Evolutionary conservation across 2,113 vertebrate genomes (phyloP), one percentile per base, ranked within the genome.

Genomic region (Dicrurus megarhynchus): DNA sequence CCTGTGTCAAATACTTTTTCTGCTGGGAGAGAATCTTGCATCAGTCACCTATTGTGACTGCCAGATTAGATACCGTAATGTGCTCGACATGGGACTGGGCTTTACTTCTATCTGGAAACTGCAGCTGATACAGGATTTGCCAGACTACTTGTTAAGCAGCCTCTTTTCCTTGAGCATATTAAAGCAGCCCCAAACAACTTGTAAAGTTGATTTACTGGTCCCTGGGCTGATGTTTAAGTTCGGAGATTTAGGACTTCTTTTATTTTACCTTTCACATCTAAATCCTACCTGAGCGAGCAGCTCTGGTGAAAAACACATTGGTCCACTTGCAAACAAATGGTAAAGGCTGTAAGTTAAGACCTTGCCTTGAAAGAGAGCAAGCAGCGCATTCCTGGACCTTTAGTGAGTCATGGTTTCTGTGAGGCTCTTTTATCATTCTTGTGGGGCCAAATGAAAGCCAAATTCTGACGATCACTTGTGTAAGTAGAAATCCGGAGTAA

Each of bases 1-100:
- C 79, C 92, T 49, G 37, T 91, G 93, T 96, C 96, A 97, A 94
- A 96, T 75, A 95, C 93, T 95, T 96, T 96, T 96, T 96, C 95
- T 93, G 73, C 79, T 2, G 1, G 88, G 53, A 93, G 71, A 80
- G 83, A 94, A 96, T 95, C 92, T 96, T 92, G 76, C 85, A 96
- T 94, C 93, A 93, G 89, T 92, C 95, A 90, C 93, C 96, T 81
- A 81, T 96, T 96, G 96, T 93, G 95, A 92, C 96, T 90, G 73
- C 83, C 92, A 96, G 96, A 95, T 97, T 92, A 97, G 93, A 95
- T 96, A 96, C 68, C 3, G 0, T 92, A 90, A 93, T 97, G 88
- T 92, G 95, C 96, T 96, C 88, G 1, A 96, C 96, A 87, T 96
- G 95, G 85, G 85, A 95, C 73, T 90, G 79, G 1, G 61, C 91